Conservation (phyloP, 1,140 invertebrate species). For the Diachasma alloeum region DNA sequence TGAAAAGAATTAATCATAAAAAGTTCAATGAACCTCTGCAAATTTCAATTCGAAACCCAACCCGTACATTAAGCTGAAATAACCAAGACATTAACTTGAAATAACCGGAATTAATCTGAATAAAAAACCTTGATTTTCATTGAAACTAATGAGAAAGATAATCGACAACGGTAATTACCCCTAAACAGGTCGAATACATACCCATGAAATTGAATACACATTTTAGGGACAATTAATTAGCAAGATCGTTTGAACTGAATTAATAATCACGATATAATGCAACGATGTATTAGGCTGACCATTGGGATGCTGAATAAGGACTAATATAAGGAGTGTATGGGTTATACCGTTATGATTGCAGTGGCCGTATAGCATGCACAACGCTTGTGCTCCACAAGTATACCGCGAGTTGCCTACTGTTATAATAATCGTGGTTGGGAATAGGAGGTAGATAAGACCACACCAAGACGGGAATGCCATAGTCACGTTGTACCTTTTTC, state of each 20-base stretch:
- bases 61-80: no score
- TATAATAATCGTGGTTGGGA: conserved; percentile 35
- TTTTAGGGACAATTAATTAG: conserved; percentile 1
- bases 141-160: background rate
- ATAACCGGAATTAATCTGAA: background rate
- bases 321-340: conserved; percentile 45
- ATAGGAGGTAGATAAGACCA: conserved; percentile 31
- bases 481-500: conserved; percentile 14
- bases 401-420: conserved; percentile 34
- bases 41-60: no score
- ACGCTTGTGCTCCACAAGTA: background rate
- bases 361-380: conserved; percentile 26
- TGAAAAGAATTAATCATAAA: no score
- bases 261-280: conserved; percentile 28
- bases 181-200: background rate
- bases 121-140: background rate
- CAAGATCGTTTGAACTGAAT: background rate
- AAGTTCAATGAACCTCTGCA: no score
- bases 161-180: background rate
- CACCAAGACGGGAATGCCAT: conserved; percentile 16
- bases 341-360: conserved; percentile 49
- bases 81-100: no score
- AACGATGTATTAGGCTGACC: conserved; percentile 26
- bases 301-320: conserved; percentile 21
- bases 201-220: background rate